These are phyloP conservation scores for Theropithecus gelada DNA, from an alignment of 2,113 vertebrate genomes.

Conservation along the genomic window DNA sequence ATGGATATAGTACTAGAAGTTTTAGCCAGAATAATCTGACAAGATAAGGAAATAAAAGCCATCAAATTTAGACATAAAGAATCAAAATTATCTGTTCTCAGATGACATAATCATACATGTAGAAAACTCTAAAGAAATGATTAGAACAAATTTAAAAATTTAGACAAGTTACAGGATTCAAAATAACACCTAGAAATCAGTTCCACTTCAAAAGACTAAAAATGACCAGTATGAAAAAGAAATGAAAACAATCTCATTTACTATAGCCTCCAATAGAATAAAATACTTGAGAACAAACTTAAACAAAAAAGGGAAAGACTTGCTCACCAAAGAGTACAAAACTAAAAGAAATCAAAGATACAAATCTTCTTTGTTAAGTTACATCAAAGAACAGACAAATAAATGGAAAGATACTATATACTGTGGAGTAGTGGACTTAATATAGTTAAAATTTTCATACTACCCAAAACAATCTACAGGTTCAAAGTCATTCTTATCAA, in stretches of 20 bases:
- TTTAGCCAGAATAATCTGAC: not conserved
- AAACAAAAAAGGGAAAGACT: not conserved
- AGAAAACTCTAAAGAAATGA: not conserved
- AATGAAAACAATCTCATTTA: not conserved
- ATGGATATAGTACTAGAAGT: not conserved
- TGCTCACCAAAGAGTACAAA: not conserved
- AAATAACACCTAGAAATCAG: not conserved
- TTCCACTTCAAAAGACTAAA: not conserved
- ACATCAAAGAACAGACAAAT: not conserved
- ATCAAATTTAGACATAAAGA: not conserved
- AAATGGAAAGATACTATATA: not conserved
- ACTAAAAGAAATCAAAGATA: not conserved
- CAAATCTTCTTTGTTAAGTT: not conserved
- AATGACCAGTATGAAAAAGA: not conserved
- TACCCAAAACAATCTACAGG: not conserved
- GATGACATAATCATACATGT: not conserved
- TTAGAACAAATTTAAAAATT: not conserved
- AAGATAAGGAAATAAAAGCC: not conserved
- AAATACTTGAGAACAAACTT: not conserved
- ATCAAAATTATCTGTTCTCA: not conserved
- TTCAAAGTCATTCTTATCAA: not conserved
- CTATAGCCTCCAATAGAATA: not conserved
- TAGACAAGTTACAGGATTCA: not conserved
- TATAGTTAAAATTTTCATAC: not conserved
- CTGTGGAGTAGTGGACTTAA: not conserved